These are phyloP conservation scores for Arothron firmamentum DNA, from an alignment of 2,113 vertebrate species.

Conservation along the genomic window DNA sequence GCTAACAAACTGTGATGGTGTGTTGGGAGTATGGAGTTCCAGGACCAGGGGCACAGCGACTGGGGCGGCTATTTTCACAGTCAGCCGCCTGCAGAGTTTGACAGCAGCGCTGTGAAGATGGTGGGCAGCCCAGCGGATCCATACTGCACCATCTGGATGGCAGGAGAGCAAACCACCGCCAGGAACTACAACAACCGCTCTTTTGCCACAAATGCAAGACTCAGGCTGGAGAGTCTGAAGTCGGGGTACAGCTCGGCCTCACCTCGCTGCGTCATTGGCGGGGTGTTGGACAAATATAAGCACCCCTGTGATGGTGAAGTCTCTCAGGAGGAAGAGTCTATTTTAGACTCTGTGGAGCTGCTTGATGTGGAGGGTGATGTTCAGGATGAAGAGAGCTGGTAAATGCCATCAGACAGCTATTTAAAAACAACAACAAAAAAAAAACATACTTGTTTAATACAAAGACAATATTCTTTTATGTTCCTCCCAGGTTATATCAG, in stretches of 20 bases:
- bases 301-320: conserved; percentile 35
- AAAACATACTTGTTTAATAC: not conserved
- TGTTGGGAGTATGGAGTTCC: conserved; percentile 46
- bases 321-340: conserved; percentile 15
- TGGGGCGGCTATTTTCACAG: conserved; percentile 21
- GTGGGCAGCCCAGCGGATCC: conserved; percentile 13
- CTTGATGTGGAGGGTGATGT: conserved; percentile 67
- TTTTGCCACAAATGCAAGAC: conserved; percentile 52
- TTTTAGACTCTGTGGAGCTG: conserved; percentile 77
- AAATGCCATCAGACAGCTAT: conserved; percentile 36
- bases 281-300: conserved; percentile 13
- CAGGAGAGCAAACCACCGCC: conserved; percentile 1
- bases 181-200: conserved; percentile 23
- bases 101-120: conserved; percentile 3
- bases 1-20: conserved; percentile 1
- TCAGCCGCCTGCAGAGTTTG: conserved; percentile 7
- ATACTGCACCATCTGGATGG: conserved; percentile 22
- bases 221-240: conserved; percentile 52
- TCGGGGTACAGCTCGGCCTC: conserved; percentile 30
- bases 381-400: conserved; percentile 80
- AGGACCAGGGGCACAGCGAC: conserved; percentile 6
- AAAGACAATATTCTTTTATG: too few relatives aligned
- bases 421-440: not conserved
- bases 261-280: not conserved
- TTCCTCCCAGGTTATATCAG: conserved; percentile 75